Evolutionary conservation across 2,797 vertebrate species (phyloP).

Genomic region (Bradypus variegatus): DNA sequence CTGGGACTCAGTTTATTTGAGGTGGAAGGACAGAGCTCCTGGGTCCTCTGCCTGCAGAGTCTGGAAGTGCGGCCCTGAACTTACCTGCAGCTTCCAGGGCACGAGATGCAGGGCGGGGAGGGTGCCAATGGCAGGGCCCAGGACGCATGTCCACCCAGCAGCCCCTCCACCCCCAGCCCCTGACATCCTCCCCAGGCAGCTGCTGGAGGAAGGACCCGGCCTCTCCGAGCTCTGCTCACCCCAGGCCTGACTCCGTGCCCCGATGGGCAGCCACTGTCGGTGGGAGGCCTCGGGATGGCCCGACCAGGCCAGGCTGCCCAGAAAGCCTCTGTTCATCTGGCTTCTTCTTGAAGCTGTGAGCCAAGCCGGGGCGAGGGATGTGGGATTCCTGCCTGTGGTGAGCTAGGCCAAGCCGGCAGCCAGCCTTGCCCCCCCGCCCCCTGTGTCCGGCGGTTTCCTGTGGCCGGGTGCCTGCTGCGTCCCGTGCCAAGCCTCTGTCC

Average conservation of each 20-base stretch:
- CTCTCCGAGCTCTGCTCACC: rapidly evolving
- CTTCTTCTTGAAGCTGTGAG: too few relatives aligned
- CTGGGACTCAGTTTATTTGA: rapidly evolving
- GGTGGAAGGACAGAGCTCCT: neutral
- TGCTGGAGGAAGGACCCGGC: neutral
- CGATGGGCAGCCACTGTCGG: neutral
- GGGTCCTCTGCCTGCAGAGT: too few relatives aligned
- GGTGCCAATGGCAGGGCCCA: too few relatives aligned
- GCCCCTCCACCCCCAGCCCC: neutral
- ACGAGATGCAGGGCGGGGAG: too few relatives aligned
- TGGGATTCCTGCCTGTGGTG: rapidly evolving
- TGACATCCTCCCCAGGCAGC: neutral
- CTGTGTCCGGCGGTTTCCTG: rapidly evolving
- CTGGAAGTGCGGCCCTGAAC: too few relatives aligned
- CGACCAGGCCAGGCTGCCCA: neutral
- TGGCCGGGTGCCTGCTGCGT: neutral
- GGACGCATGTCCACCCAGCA: neutral
- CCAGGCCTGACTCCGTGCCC: too few relatives aligned
- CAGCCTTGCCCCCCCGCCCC: rapidly evolving
- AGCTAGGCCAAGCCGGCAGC: neutral
- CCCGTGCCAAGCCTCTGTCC: neutral
- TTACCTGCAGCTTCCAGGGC: neutral
- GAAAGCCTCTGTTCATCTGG: neutral
- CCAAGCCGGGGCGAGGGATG: too few relatives aligned
- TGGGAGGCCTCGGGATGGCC: neutral